phyloP scores from a whole-genome alignment of 2,113 vertebrate species.

The Sturnira hondurensis region DNA sequence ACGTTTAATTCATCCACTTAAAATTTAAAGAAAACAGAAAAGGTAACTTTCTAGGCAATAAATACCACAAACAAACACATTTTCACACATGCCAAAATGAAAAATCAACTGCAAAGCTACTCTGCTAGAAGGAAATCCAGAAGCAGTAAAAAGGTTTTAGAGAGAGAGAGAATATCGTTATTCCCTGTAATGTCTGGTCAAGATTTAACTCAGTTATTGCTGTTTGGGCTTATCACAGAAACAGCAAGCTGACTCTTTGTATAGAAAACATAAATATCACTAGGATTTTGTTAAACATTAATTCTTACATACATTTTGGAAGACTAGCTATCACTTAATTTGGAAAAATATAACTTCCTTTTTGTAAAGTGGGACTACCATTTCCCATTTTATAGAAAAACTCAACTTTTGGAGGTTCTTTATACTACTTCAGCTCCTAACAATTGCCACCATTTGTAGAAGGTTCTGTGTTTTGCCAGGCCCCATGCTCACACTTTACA shows the following conservation, averaged over 20 bases:
- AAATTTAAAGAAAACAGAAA: conserved; percentile 42
- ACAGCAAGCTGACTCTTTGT: not conserved
- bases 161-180: not conserved
- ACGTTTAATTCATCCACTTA: conserved; percentile 11
- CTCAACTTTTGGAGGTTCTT: not conserved
- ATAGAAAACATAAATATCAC: not conserved
- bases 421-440: not conserved
- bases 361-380: not conserved
- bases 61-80: not conserved
- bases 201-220: not conserved
- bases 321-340: not conserved
- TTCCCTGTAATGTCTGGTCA: not conserved
- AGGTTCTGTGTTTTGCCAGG: not conserved
- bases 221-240: not conserved
- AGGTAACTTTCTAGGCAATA: not conserved
- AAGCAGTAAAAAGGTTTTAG: not conserved
- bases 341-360: not conserved
- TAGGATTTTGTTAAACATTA: not conserved
- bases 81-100: not conserved
- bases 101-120: not conserved
- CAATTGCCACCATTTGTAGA: not conserved
- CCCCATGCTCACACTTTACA: not conserved
- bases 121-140: not conserved
- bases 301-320: conserved; percentile 11
- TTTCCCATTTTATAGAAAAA: not conserved